Evolutionary conservation across 2,888 invertebrate genomes (phyloP), one percentile per base, ranked within the genome.

Genomic region (Zaprionus lineosus): DNA sequence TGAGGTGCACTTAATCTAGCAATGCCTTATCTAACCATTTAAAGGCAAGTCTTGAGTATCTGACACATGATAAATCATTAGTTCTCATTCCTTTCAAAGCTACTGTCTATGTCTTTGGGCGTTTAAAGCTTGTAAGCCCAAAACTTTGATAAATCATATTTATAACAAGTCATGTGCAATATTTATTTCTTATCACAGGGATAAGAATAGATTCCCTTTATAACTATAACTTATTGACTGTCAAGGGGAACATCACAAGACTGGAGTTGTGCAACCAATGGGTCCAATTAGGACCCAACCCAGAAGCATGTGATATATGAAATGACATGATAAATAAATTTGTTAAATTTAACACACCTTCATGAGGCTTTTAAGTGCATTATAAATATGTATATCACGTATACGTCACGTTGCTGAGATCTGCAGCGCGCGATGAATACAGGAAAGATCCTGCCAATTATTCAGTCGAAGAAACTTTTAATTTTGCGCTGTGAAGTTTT

Each of bases 41-140:
- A 12, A 12, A n/a, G n/a, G n/a, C n/a, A n/a, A n/a, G n/a, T 21
- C 9, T 16, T 26, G 11, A 16, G 37, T 51, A 36, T 39, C 19
- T 64, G 72, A 65, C 81, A 81, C 60, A 55, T 60, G 60, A 77
- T 81, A 81, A 68, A 76, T 77, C 74, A 73, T 33, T 36, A n/a
- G 15, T n/a, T n/a, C n/a, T n/a, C 7, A 21, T 21, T 3, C 24
- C 24, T 24, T 24, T 8, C 24, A 40, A 33, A 46, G 41, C 36
- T 24, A 57, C 46, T 68, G 46, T 55, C 58, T 24, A n/a, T n/a
- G n/a, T n/a, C n/a, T 60, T 62, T 40, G 12, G 28, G 58, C 53
- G 52, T 67, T 64, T 19, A 18, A 24, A 56, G 59, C 39, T 53
- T 40, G 34, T 36, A 75, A 62, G 61, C 52, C 44, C 44, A 33